Evolutionary conservation across 2,113 vertebrate genomes (phyloP), one percentile per base, ranked within the genome.

Genomic region (zebrafish (Danio rerio)): DNA sequence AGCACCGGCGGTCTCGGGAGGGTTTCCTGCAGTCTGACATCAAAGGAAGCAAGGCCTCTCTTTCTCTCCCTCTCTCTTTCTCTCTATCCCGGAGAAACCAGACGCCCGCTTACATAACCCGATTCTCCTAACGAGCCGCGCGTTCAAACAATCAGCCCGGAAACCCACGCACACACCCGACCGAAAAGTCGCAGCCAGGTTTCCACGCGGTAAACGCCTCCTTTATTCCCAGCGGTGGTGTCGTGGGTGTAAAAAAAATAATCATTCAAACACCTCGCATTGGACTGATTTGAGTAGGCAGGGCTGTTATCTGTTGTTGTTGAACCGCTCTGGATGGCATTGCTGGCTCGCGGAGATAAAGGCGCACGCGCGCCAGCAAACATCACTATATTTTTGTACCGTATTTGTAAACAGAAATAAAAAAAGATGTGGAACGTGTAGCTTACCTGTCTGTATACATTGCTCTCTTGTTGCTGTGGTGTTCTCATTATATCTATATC

Each of bases 81-180:
- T 78, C n/a, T 7, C 49, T 40, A 56, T 77, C 40, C 72, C 70
- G 56, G 59, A 80, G 59, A 73, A 85, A 71, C 65, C 73, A 85
- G 83, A 81, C 65, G 43, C 40, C 20, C 74, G 20, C 40, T 85
- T 85, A 82, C 61, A 72, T 85, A 85, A 85, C 74, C 9, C 47
- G 43, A 59, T 78, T 65, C 50, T 56, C 16, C 45, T 82, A 82
- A 85, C 50, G 20, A 85, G 74, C 43, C 13, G 45, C 8, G 59
- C 11, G 15, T 52, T 69, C 52, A 9, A 65, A 73, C 79, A 65
- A 76, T 72, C 68, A 78, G 80, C 40, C 31, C 31, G 61, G 13
- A n/a, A 10, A 78, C 80, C 71, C 80, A 65, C 31, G 11, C 80
- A 20, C 47, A 62, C 49, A 63, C 69, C 49, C 20, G n/a, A 15